Percentiles rank a stretch among this genome's conserved stretches.
phyloP scores from a whole-genome alignment of 1,140 invertebrate genomes.

The Leucophenga varia region DNA sequence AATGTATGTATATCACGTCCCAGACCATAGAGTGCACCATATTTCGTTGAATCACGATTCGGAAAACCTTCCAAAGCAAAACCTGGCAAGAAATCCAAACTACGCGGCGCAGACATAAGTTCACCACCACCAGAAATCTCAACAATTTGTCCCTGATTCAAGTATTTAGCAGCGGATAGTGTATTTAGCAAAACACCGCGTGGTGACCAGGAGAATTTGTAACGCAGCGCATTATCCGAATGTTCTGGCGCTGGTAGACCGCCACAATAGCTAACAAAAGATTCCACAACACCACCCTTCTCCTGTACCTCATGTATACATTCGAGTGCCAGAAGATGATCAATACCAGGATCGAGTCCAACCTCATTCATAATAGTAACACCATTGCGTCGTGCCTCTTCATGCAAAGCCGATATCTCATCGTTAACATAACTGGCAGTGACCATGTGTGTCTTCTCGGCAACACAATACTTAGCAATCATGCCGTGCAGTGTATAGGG shows the following conservation, averaged over 20 bases:
- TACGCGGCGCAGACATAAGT: slow-evolving; percentile 76
- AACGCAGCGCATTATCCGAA: slow-evolving; percentile 90
- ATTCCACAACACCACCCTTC: slow-evolving; percentile 81
- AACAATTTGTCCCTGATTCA: slow-evolving; percentile 82
- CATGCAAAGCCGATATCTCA: slow-evolving; percentile 77
- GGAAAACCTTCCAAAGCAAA: slow-evolving; percentile 95
- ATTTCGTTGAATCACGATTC: slow-evolving; percentile 93
- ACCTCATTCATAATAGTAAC: slow-evolving; percentile 92
- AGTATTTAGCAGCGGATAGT: slow-evolving; percentile 83
- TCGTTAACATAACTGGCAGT: slow-evolving; percentile 94
- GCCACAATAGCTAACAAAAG: slow-evolving; percentile 96
- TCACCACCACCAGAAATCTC: slow-evolving; percentile 88
- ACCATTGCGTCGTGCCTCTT: slow-evolving; percentile 77
- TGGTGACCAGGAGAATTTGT: slow-evolving; percentile 99
- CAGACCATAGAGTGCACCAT: slow-evolving; percentile 85
- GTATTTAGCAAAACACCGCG: slow-evolving; percentile 88
- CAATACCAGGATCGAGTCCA: slow-evolving; percentile 96
- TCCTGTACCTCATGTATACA: slow-evolving; percentile 88
- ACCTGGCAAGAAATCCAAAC: slow-evolving; percentile 90
- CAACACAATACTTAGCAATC: slow-evolving; percentile 85
- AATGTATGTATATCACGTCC: slow-evolving; percentile 80
- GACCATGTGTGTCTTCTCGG: slow-evolving; percentile 85
- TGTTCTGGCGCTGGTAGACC: slow-evolving; percentile 93
- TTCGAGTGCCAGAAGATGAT: slow-evolving; percentile 96
- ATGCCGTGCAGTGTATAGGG: slow-evolving; percentile 87